phyloP scores from a whole-genome alignment of 1,140 invertebrate genomes.

The Triops longicaudatus region DNA sequence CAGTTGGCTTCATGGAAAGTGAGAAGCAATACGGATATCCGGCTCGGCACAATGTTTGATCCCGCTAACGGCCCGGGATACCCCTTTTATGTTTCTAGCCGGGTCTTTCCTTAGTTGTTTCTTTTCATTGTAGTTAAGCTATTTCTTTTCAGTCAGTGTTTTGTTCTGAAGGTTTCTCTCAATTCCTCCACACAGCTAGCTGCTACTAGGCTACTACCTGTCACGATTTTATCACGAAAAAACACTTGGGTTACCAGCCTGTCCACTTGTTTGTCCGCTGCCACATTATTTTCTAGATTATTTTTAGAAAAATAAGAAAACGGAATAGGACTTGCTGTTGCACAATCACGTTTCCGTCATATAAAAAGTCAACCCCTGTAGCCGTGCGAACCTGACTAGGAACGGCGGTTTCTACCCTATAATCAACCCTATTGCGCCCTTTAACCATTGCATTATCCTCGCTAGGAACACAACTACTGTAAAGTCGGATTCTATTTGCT shows the following conservation, averaged over 20 bases:
- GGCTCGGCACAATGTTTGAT: slow-evolving; percentile 10
- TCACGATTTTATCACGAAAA: not conserved
- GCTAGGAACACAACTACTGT: not conserved
- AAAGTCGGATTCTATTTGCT: not conserved
- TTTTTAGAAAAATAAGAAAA: not conserved
- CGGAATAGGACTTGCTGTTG: not conserved
- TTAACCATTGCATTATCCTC: not conserved
- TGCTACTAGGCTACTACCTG: not conserved
- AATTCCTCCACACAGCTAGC: not conserved
- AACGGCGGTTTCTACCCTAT: slow-evolving; percentile 1
- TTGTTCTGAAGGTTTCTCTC: not conserved
- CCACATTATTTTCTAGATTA: not conserved
- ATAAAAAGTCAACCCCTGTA: not conserved
- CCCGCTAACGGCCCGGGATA: slow-evolving; percentile 4
- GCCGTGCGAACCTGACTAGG: not conserved
- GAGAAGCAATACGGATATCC: slow-evolving; percentile 7
- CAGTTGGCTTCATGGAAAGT: not conserved
- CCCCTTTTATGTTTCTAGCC: not conserved
- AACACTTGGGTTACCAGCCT: not conserved
- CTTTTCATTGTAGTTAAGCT: not conserved
- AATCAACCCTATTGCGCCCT: not conserved
- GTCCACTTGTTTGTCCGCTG: not conserved
- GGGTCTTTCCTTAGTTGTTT: not conserved
- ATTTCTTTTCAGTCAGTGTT: not conserved
- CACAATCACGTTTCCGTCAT: not conserved